A percentile compares a stretch with the other conserved stretches of the same genome.
These are phyloP conservation scores for Cryptophagus acutangulus DNA, from an alignment of 2,888 invertebrate genomes.

Conservation along the genomic window DNA sequence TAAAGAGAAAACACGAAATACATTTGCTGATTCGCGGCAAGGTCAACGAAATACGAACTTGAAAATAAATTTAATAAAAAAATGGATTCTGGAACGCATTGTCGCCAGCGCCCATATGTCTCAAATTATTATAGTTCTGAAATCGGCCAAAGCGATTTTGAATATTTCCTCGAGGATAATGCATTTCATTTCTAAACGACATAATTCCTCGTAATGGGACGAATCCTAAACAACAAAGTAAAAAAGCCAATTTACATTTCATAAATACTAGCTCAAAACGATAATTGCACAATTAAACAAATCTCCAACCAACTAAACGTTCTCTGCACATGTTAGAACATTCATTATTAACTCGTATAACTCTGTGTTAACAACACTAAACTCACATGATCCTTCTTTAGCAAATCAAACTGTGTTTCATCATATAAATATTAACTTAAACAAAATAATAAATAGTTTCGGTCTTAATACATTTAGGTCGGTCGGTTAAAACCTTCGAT, in stretches of 20 bases:
- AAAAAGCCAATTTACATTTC: neutral
- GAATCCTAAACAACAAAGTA: slow-evolving; percentile 21
- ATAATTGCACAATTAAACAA: neutral
- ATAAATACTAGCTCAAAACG: neutral
- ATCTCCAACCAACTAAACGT: neutral
- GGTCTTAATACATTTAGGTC: neutral
- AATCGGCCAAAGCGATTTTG: slow-evolving; percentile 29
- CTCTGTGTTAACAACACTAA: too few relatives aligned
- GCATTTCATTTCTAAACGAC: slow-evolving; percentile 33
- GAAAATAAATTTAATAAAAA: slow-evolving; percentile 35
- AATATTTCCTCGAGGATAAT: slow-evolving; percentile 30
- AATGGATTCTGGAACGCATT: slow-evolving; percentile 40
- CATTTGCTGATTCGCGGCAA: too few relatives aligned
- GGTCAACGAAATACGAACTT: too few relatives aligned
- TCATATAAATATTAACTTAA: neutral
- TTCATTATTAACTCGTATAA: too few relatives aligned
- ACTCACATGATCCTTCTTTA: neutral
- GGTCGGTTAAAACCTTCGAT: slow-evolving; percentile 21
- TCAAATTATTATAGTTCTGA: slow-evolving; percentile 28
- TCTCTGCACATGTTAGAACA: too few relatives aligned
- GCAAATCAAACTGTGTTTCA: neutral
- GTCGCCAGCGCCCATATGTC: slow-evolving; percentile 44
- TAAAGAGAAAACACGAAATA: too few relatives aligned
- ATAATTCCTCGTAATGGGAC: slow-evolving; percentile 31
- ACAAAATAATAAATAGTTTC: neutral